phyloP scores from a whole-genome alignment of 2,888 invertebrate species.

The Parapristionchus giblindavisi region DNA sequence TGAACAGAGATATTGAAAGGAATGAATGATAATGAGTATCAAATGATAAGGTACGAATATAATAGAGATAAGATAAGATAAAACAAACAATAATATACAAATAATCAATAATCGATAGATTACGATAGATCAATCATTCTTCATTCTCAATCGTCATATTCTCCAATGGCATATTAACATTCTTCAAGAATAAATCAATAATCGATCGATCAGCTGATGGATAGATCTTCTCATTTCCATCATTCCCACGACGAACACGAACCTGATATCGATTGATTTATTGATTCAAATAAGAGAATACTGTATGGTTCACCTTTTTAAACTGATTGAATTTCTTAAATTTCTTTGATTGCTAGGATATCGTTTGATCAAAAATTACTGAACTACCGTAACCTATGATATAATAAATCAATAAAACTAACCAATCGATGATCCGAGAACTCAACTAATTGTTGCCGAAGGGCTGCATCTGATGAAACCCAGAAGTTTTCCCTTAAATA shows the following conservation, averaged over 20 bases:
- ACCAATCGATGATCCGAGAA: slow-evolving; percentile 93
- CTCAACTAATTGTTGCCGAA: slow-evolving; percentile 86
- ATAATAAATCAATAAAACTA: slow-evolving; percentile 72
- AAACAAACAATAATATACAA: background rate
- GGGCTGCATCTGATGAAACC: slow-evolving; percentile 88
- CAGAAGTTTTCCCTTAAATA: slow-evolving; percentile 82
- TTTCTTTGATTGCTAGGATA: too few relatives aligned
- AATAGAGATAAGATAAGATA: slow-evolving; percentile 28
- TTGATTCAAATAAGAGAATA: background rate
- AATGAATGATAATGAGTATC: background rate
- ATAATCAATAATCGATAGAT: background rate
- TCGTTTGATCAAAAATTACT: too few relatives aligned
- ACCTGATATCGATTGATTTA: background rate
- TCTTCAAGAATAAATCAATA: slow-evolving; percentile 49
- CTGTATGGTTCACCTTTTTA: too few relatives aligned
- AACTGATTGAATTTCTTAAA: too few relatives aligned
- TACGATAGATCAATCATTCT: background rate
- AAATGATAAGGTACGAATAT: background rate
- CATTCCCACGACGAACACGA: slow-evolving; percentile 44
- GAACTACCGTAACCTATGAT: background rate
- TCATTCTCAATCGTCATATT: slow-evolving; percentile 21
- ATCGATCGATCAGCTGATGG: slow-evolving; percentile 50
- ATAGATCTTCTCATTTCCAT: slow-evolving; percentile 54
- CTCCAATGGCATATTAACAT: slow-evolving; percentile 9
- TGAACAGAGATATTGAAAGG: too few relatives aligned